Evolutionary conservation across 2,888 invertebrate genomes (phyloP), one percentile per base, ranked within the genome.

Genomic region (Pantelozetes paolii): DNA sequence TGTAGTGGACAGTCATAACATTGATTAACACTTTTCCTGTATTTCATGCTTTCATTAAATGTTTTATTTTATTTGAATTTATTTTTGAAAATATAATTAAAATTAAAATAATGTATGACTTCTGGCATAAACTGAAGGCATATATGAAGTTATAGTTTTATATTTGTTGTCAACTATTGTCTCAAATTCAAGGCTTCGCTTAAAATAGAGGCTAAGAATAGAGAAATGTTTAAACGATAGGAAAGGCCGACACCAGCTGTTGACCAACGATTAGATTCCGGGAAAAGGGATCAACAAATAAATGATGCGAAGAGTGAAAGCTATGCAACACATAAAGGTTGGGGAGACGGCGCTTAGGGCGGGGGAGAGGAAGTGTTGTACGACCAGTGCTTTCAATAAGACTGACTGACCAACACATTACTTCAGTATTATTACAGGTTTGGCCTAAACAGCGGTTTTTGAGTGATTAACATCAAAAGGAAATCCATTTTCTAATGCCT

Each of bases 221-320:
- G 57, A 26, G 23, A 57, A 57, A 6, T n/a, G 50, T 50, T 26
- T 57, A 3, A n/a, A n/a, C n/a, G n/a, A n/a, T n/a, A n/a, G n/a
- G n/a, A n/a, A n/a, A n/a, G 59, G 59, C 26, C 26, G 15, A 59
- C 28, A 59, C 5, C 59, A 59, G 59, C 59, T 59, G 59, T 59
- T 59, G 59, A 59, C 59, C 59, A 59, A 59, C 5, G 59, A 23
- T 28, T 30, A 8, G 59, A 32, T 59, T 59, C 59, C 59, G 26
- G 59, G 59, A 59, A 59, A 59, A 28, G 59, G n/a, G 59, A 59
- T 59, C 30, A 28, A 11, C 26, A 32, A 59, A 59, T 32, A 23
- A 59, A 28, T 59, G 59, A 59, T 30, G 20, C 30, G 15, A 1
- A 59, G 20, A 59, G 32, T 28, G 13, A 59, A 23, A 59, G 59